Evolutionary conservation across 2,888 invertebrate species (phyloP), one percentile per base, ranked within the genome.

Genomic region (Bugula neritina): DNA sequence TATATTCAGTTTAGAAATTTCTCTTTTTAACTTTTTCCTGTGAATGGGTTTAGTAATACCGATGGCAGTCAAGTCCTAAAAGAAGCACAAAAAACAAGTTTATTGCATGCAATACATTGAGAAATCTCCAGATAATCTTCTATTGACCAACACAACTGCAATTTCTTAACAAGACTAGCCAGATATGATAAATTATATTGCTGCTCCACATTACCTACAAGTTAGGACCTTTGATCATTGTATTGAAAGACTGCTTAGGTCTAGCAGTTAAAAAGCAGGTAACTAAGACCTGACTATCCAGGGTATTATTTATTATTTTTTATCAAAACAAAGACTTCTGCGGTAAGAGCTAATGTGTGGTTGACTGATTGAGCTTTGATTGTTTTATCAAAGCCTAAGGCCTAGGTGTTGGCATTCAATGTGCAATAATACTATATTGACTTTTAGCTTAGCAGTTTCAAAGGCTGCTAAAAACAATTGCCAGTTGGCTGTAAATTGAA

Each of bases 1-100:
- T 79, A 97, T 91, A 83, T 93, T 94, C 74, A 98, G 87, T 83
- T 92, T 92, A 77, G 93, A 94, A 82, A 99, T 95, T 86, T 98
- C 96, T 73, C 93, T 91, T 87, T 98, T 98, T 81, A 99, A 89
- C 79, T 92, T 89, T 84, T 97, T 97, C 78, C 98, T 89, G 85
- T 98, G 97, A 84, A 93, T 92, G 54, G 99, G 98, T 86, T 97
- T 96, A 82, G 95, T 96, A 78, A 99, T 95, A 79, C 89, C 89
- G 76, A 89, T 87, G 31, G 89, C 89, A 43, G 88, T 88, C 76
- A 89, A 82, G 80, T 89, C 89, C 86, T 87, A 79, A 31, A 77
- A 75, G 43, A 43, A 43, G 17, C n/a, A n/a, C n/a, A n/a, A n/a
- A n/a, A n/a, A n/a, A n/a, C n/a, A n/a, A n/a, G n/a, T n/a, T n/a